Conservation (phyloP, 2,888 invertebrate species). For the Halictus quadricinctus region DNA sequence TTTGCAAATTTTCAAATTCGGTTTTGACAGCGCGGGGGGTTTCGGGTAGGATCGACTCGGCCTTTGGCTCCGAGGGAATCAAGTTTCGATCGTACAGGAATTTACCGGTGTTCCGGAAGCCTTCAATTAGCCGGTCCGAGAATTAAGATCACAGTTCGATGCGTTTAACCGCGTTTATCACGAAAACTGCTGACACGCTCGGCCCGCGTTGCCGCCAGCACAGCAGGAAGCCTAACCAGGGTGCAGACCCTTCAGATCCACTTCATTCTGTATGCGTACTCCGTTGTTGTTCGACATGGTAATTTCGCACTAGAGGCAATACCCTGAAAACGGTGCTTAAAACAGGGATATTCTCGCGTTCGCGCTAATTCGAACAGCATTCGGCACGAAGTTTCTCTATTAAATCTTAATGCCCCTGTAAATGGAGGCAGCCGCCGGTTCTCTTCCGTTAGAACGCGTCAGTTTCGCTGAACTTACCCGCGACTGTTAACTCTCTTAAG, state of each 20-base stretch:
- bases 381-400: slow-evolving; percentile 53
- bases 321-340: slow-evolving; percentile 53
- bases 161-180: slow-evolving; percentile 46
- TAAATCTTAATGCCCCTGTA: slow-evolving; percentile 54
- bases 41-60: too few species aligned
- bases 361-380: slow-evolving; percentile 50
- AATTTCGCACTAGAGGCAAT: slow-evolving; percentile 61
- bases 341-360: slow-evolving; percentile 57
- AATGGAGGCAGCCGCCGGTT: slow-evolving; percentile 18
- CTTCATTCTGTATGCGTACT: slow-evolving; percentile 61
- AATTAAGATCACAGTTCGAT: slow-evolving; percentile 48
- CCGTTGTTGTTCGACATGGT: slow-evolving; percentile 65
- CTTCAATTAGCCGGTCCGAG: slow-evolving; percentile 27
- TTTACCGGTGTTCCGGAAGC: not conserved
- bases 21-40: not conserved
- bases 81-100: not conserved
- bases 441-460: slow-evolving; percentile 6
- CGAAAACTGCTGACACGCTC: slow-evolving; percentile 60
- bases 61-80: not conserved
- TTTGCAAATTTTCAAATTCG: not conserved
- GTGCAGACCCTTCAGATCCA: slow-evolving; percentile 47
- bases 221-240: slow-evolving; percentile 52
- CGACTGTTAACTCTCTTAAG: slow-evolving; percentile 13
- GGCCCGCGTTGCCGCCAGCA: slow-evolving; percentile 28
- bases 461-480: slow-evolving; percentile 15